Percentiles rank a stretch among this genome's conserved stretches.
Conservation (phyloP, 1,140 invertebrate genomes). For the Lordiphosa collinella region DNA sequence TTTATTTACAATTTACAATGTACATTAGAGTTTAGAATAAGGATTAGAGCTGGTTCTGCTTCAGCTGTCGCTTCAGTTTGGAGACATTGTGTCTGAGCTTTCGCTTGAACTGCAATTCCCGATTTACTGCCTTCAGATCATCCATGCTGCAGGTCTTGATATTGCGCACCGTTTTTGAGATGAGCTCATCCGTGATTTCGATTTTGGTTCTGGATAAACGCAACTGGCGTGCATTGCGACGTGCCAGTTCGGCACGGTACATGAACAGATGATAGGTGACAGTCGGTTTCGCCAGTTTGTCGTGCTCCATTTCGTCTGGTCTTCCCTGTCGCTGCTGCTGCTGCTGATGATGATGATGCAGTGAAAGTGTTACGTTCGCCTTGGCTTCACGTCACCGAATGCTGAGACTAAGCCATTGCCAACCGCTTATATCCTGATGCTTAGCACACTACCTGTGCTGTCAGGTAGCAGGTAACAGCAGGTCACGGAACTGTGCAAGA, state of each 20-base stretch:
- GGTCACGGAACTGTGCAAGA: slow-evolving; percentile 22
- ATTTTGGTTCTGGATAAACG: slow-evolving; percentile 59
- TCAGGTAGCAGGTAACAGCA: slow-evolving; percentile 7
- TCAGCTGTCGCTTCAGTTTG: slow-evolving; percentile 25
- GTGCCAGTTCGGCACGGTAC: slow-evolving; percentile 56
- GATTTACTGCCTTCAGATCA: slow-evolving; percentile 62
- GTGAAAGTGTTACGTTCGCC: slow-evolving; percentile 41
- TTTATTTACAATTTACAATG: slow-evolving; percentile 66
- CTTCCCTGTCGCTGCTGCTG: background rate
- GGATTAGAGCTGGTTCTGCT: slow-evolving; percentile 3
- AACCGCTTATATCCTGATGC: slow-evolving; percentile 17
- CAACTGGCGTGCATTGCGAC: slow-evolving; percentile 54
- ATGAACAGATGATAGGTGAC: slow-evolving; percentile 66
- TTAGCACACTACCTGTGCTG: slow-evolving; percentile 18
- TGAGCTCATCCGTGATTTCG: slow-evolving; percentile 68
- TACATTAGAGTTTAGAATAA: slow-evolving; percentile 17
- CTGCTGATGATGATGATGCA: background rate
- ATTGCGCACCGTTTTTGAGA: slow-evolving; percentile 59
- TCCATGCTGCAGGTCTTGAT: slow-evolving; percentile 65
- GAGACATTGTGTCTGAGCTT: slow-evolving; percentile 56
- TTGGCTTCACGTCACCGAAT: slow-evolving; percentile 34
- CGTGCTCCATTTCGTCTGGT: slow-evolving; percentile 42
- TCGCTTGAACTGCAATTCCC: slow-evolving; percentile 65
- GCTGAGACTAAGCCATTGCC: slow-evolving; percentile 9
- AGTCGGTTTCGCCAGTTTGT: slow-evolving; percentile 44